Conservation (phyloP, 2,888 invertebrate species). For the Aporophyla nigra region DNA sequence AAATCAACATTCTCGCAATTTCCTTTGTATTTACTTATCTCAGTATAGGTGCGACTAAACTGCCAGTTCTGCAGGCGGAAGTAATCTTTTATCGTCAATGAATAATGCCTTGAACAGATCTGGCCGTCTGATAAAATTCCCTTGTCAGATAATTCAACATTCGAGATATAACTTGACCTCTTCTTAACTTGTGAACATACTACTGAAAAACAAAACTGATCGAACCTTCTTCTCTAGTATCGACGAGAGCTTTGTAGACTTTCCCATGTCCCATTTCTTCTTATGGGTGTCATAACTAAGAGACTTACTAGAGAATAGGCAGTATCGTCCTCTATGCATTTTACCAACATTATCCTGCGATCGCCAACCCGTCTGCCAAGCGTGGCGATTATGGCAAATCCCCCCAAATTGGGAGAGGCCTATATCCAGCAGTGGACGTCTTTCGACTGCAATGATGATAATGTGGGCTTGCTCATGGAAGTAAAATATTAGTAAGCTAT, state of each 20-base stretch:
- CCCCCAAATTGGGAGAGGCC: too few species aligned
- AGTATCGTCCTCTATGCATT: too few species aligned
- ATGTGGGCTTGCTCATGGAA: neutral
- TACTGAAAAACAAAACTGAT: conserved; percentile 1
- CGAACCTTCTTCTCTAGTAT: neutral
- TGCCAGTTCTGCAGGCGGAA: conserved; percentile 21
- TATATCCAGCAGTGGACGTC: too few species aligned
- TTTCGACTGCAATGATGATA: too few species aligned
- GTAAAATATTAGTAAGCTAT: neutral
- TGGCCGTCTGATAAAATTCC: conserved; percentile 23
- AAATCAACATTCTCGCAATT: neutral
- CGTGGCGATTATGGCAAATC: too few species aligned
- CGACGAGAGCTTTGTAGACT: neutral
- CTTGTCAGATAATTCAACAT: conserved; percentile 12
- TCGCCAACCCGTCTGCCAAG: too few species aligned
- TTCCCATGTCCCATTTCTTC: too few species aligned
- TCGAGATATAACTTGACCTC: conserved; percentile 6
- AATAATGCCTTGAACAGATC: conserved; percentile 10
- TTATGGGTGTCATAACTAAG: too few species aligned
- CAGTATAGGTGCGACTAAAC: neutral
- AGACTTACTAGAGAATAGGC: too few species aligned
- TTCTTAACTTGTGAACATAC: neutral
- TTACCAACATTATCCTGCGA: too few species aligned
- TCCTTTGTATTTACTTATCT: conserved; percentile 19
- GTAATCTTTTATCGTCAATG: conserved; percentile 23